Evolutionary conservation across 2,113 vertebrate genomes (phyloP), one percentile per base, ranked within the genome.

Genomic region (Scomber japonicus): DNA sequence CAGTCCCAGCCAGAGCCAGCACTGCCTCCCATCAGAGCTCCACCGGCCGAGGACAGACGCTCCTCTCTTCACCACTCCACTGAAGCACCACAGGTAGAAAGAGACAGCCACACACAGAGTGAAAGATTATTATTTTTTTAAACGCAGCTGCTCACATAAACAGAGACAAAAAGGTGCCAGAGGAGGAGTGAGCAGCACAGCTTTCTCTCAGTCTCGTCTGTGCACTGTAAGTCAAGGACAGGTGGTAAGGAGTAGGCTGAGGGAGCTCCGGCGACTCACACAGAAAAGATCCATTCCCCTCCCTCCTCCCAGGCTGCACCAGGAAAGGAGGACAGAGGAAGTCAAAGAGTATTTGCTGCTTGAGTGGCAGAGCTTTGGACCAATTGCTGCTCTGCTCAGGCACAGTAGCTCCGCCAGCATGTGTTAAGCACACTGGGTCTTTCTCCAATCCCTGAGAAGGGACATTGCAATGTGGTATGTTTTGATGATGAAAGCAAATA

Each of bases 271-370:
- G 82, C 78, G 69, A 78, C 89, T 90, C 82, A 81, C 89, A 87
- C 67, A 81, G 81, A 75, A 87, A 57, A 88, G 77, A 90, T 88
- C 85, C 90, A 85, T 90, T 93, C 92, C 87, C 88, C 89, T 91
- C 91, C 91, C 90, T 89, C 85, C 80, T 88, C 84, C 70, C 87
- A 88, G 81, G 83, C 91, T 94, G 92, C 90, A 88, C 83, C 89
- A 90, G 89, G 89, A 91, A 91, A 92, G 88, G 91, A 92, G 90
- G 90, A 89, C 90, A 92, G 90, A 90, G 90, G 92, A 93, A 95
- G 90, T 91, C 54, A 56, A 78, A 75, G 81, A 86, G 91, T 79
- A 75, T 83, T 89, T 82, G 68, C 86, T 74, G 70, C 27, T 5
- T 86, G 92, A 95, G 56, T 91, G 93, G 80, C 92, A 87, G 84